Base-by-base conservation (phyloP, 2,113 vertebrate species). In the Suricata suricatta region DNA sequence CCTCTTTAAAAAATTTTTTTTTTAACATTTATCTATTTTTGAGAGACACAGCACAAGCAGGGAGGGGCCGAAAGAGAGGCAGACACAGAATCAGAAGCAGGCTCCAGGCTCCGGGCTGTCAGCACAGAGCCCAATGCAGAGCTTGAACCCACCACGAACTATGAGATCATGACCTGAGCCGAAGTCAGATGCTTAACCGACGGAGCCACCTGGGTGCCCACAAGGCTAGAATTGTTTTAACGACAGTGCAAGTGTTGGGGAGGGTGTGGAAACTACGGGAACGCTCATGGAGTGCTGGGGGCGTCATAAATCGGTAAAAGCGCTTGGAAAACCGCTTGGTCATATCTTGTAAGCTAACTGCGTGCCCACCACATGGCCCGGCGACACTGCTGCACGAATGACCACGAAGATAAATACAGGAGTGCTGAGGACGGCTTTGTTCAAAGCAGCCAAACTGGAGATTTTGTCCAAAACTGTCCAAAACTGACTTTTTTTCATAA, bases 401-500 rank as follows among this genome's bases (percentile, higher is more conserved):
- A n/a, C 17, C 2, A 57, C 11, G 23, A 12, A 57, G 9, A 15
- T 1, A 8, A 0, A 0, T 5, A 2, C 29, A 2, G 27, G 63
- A 63, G 31, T 9, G 13, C 3, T 21, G 17, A 41, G 63, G 19
- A 15, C 14, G 33, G 64, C 29, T 80, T 57, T 72, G 3, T 5
- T 57, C 21, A 0, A 19, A 14, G 68, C 3, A 60, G 72, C 27
- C 54, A 35, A 81, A 68, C 25, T 8, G 7, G n/a, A 29, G 54
- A 47, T 47, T 47, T 47, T 47, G 44, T 47, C 44, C 44, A 47
- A 19, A 38, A 25, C 2, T 41, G 41, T 41, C 41, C 38, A 21
- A 19, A 38, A 25, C 2, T 25, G 3, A 31, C 7, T 33, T 44
- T 44, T 72, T 64, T 60, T 72, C 69, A 11, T 38, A 47, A 17